These are phyloP conservation scores for Nyctibius bracteatus DNA, from an alignment of 2,113 vertebrate species.

Conservation along the genomic window DNA sequence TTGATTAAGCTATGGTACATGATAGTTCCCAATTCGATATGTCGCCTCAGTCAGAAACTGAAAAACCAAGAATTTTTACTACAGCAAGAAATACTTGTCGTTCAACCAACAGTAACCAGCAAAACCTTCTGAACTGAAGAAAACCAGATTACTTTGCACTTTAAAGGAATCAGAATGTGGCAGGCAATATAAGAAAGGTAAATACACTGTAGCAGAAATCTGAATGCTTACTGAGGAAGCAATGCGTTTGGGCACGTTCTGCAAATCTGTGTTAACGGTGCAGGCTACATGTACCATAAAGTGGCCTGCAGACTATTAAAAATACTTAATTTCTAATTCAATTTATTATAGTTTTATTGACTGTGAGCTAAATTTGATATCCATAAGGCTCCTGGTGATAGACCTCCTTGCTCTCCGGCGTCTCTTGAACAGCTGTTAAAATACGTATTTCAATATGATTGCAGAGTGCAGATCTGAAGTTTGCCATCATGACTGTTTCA, in stretches of 20 bases:
- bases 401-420: not conserved
- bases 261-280: not conserved
- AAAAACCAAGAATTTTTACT: not conserved
- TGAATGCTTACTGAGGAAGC: not conserved
- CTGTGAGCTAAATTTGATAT: not conserved
- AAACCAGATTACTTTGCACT: not conserved
- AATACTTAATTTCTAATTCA: not conserved
- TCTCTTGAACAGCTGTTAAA: not conserved
- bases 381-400: not conserved
- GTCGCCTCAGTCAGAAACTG: not conserved
- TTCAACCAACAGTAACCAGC: not conserved
- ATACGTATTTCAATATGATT: not conserved
- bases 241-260: not conserved
- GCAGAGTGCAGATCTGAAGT: not conserved
- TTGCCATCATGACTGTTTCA: not conserved
- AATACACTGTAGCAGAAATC: not conserved
- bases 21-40: not conserved
- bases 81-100: not conserved
- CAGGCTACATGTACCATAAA: fast-evolving
- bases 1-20: not conserved
- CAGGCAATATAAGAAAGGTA: not conserved
- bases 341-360: not conserved
- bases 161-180: not conserved
- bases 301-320: not conserved
- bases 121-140: not conserved